A percentile compares a stretch with the other conserved stretches of the same genome.
Conservation (phyloP, 2,888 invertebrate species). For the Idaea straminata region DNA sequence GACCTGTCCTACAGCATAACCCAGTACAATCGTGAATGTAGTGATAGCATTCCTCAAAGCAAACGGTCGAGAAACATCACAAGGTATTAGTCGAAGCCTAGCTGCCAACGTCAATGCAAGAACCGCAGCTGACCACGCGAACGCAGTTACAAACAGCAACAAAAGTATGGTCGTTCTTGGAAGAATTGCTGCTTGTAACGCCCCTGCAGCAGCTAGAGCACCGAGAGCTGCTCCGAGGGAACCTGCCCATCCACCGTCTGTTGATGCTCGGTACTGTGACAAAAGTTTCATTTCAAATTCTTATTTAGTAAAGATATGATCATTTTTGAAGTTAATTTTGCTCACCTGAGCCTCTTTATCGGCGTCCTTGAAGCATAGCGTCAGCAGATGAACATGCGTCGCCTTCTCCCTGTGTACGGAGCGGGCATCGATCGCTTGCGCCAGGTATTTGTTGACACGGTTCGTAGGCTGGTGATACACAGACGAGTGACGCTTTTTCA, state of each 20-base stretch:
- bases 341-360: conserved; percentile 89
- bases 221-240: conserved; percentile 88
- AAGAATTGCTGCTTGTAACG: conserved; percentile 88
- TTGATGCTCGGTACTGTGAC: conserved; percentile 89
- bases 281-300: neutral
- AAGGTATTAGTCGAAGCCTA: conserved; percentile 89
- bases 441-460: conserved; percentile 94
- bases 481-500: conserved; percentile 92
- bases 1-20: conserved; percentile 94
- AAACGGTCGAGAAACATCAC: conserved; percentile 92
- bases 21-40: conserved; percentile 91
- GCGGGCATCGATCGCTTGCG: conserved; percentile 94
- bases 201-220: conserved; percentile 87
- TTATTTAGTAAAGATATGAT: neutral
- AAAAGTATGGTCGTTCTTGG: conserved; percentile 92
- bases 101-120: conserved; percentile 92
- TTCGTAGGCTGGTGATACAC: conserved; percentile 94
- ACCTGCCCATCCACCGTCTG: conserved; percentile 92
- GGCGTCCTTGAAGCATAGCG: conserved; percentile 91
- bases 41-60: conserved; percentile 91
- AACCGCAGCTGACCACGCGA: conserved; percentile 94
- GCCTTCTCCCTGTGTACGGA: conserved; percentile 95
- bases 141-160: conserved; percentile 91
- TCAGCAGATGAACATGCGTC: conserved; percentile 91
- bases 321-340: neutral